Evolutionary conservation across 2,888 invertebrate genomes (phyloP), one percentile per base, ranked within the genome.

Genomic region (Disparrhopalites patrizii): DNA sequence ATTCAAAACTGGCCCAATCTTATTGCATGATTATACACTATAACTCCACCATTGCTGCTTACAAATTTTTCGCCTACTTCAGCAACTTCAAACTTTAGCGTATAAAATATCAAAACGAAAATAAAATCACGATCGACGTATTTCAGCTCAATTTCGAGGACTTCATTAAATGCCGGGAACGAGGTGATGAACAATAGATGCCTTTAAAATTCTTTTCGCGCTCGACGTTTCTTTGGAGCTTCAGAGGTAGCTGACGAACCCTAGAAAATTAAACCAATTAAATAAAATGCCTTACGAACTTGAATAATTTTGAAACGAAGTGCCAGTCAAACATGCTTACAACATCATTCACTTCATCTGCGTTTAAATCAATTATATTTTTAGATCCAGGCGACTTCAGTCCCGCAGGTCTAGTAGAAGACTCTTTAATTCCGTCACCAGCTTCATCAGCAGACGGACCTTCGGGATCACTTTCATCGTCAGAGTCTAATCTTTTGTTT

Each of bases 301-400:
- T 13, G 18, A 47, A 47, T n/a, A 47, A 47, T 47, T n/a, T 47
- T n/a, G 18, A n/a, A 7, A 47, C 18, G 15, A 50, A 20, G 20
- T 4, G 13, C 25, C 25, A 4, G 23, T 23, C 25, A 3, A 50
- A 50, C 3, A 13, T 74, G 68, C 76, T 68, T 27, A 69, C 70
- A 54, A 75, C 76, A 4, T 75, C 76, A 20, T 57, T 67, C 61
- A 72, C 66, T 63, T 70, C 72, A 68, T 68, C 72, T 66, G 72
- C 72, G 66, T 70, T 74, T 43, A 78, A 78, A 65, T 78, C 79
- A 55, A 18, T 64, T 15, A 31, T 50, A 36, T 60, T 70, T 63
- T 78, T 80, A 43, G 76, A 79, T 68, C 77, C 80, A 60, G 74
- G 75, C 50, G 72, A 73, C 58, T 61, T 40, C 13, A 20, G 3